Evolutionary conservation across 2,113 vertebrate genomes (phyloP).

Genomic region (Tympanuchus pallidicinctus): DNA sequence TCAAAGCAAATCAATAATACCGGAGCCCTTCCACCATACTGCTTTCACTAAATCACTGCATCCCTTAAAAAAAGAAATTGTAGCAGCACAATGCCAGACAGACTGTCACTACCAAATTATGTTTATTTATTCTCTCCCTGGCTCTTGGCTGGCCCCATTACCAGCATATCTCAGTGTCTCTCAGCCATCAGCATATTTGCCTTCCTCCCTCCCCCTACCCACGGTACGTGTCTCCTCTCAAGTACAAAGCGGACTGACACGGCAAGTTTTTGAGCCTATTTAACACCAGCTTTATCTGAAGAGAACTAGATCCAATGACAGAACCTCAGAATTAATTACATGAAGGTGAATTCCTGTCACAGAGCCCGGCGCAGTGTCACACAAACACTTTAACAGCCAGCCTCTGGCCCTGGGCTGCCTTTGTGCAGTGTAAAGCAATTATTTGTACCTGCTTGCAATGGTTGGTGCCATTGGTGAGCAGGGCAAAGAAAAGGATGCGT

Average conservation of each 20-base stretch:
- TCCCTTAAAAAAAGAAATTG: slow-evolving; percentile 35
- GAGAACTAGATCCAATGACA: slow-evolving; percentile 26
- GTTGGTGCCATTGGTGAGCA: accelerated
- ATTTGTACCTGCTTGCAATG: slow-evolving; percentile 30
- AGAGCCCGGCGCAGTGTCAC: slow-evolving; percentile 23
- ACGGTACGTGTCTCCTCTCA: slow-evolving; percentile 8
- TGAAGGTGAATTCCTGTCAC: not conserved
- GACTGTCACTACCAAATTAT: slow-evolving; percentile 57
- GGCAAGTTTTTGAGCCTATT: slow-evolving; percentile 56
- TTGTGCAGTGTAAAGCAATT: not conserved
- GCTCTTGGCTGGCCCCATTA: slow-evolving; percentile 60
- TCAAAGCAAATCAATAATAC: slow-evolving; percentile 31
- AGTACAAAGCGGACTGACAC: slow-evolving; percentile 50
- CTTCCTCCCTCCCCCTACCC: not conserved
- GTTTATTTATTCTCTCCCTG: slow-evolving; percentile 68
- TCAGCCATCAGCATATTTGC: slow-evolving; percentile 52
- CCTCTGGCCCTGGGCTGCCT: not conserved
- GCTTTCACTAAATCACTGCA: slow-evolving; percentile 36
- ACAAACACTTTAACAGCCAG: not conserved
- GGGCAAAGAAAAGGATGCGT: not conserved
- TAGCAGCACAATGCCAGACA: slow-evolving; percentile 52
- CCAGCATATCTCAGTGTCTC: slow-evolving; percentile 56
- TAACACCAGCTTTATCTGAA: slow-evolving; percentile 14
- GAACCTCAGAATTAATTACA: slow-evolving; percentile 52
- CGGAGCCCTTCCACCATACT: slow-evolving; percentile 21